Base-by-base conservation (phyloP, 2,797 vertebrate genomes). In the Oreonectes daqikongensis region DNA sequence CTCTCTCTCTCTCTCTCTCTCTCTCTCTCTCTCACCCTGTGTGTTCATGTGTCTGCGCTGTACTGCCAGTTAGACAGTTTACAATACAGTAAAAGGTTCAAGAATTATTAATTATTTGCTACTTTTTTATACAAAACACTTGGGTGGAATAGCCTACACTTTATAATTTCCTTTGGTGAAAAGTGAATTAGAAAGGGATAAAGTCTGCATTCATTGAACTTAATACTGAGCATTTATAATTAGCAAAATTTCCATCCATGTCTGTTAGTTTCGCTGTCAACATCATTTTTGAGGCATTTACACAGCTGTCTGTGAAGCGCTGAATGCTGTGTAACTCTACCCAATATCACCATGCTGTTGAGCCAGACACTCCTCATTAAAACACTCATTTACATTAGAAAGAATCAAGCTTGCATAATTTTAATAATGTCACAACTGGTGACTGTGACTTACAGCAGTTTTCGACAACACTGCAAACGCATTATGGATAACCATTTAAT, bases 191-290 rank as follows among this genome's bases (percentile, higher is more conserved):
- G 3, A 30, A 30, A 28, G 14, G 28, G 12, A 42, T 42, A 1
- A 14, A 30, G 55, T 35, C 35, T 42, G 15, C 26, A 26, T 55
- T 55, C 22, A 60, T 5, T 9, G 15, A 14, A 2, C 22, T 66
- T 12, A 40, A 22, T 74, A 12, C 72, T 1, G 1, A 57, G 24
- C 38, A 53, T 66, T 35, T 35, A 8, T 9, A 30, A 30, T 2
- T 42, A 32, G 35, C 12, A 22, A 22, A 22, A 46, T 57, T 5
- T 57, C 32, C 6, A 40, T 64, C 48, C 24, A 22, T 22, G 35
- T 57, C 18, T 66, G 38, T 75, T 75, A 55, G 63, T 44, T 75
- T 55, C 30, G 26, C 61, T 75, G 38, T 75, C 63, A 57, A 55
- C 61, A 66, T 66, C 5, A 4, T 44, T 66, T 72, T 28, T 42